These are phyloP conservation scores for Ophioninae sp. DNA, from an alignment of 2,888 invertebrate species.

Conservation along the genomic window DNA sequence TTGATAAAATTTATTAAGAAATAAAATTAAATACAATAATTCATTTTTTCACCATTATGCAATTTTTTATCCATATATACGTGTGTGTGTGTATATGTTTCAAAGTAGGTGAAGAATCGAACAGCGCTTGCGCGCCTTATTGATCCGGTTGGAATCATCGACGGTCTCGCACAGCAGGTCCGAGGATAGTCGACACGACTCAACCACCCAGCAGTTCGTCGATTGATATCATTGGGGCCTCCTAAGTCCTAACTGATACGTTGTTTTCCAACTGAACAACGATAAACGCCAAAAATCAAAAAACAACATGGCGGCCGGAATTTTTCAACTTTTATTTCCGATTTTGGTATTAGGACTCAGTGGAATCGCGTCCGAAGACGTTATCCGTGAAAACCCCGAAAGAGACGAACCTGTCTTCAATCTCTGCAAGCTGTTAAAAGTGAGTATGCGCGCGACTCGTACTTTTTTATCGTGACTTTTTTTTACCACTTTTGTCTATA, in stretches of 20 bases:
- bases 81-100: background rate
- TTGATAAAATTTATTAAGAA: no score
- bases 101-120: conserved; percentile 3
- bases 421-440: conserved; percentile 41
- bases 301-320: conserved; percentile 40
- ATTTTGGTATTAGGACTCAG: conserved; percentile 30
- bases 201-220: background rate
- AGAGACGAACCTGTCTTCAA: conserved; percentile 38
- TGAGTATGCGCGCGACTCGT: background rate
- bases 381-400: conserved; percentile 26
- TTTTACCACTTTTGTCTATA: background rate
- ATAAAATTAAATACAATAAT: no score
- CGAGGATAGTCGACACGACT: conserved; percentile 3
- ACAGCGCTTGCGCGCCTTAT: conserved; percentile 65
- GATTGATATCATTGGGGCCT: conserved; percentile 3
- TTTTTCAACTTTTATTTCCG: conserved; percentile 44
- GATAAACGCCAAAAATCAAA: background rate
- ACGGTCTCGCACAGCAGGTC: conserved; percentile 22
- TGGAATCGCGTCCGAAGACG: conserved; percentile 16
- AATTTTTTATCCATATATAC: background rate
- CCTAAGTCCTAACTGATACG: background rate
- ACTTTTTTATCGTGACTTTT: background rate
- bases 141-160: conserved; percentile 56
- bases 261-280: background rate
- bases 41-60: no score